Evolutionary conservation across 1,140 invertebrate genomes (phyloP).

Genomic region (Drosophila teissieri): DNA sequence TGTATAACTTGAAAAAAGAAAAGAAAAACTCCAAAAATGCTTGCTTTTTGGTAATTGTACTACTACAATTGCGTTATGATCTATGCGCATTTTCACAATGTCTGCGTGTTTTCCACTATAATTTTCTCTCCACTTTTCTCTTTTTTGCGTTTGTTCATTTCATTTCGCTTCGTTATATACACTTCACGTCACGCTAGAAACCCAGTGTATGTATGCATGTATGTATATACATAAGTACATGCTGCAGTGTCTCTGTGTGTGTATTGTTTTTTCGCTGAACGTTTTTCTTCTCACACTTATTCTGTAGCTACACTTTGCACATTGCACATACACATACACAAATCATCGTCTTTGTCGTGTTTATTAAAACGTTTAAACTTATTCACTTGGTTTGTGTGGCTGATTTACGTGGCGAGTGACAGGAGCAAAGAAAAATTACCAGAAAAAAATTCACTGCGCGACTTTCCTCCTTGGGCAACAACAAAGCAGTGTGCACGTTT

Average conservation of each 20-base stretch:
- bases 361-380: conserved; percentile 24
- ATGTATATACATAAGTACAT: conserved; percentile 36
- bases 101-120: conserved; percentile 67
- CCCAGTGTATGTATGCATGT: conserved; percentile 54
- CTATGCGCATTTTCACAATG: conserved; percentile 65
- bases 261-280: conserved; percentile 57
- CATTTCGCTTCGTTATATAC: conserved; percentile 52
- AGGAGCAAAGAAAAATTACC: conserved; percentile 66
- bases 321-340: conserved; percentile 7
- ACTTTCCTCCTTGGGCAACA: conserved; percentile 68
- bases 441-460: conserved; percentile 80
- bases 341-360: conserved; percentile 47
- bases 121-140: conserved; percentile 49
- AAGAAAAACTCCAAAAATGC: conserved; percentile 34
- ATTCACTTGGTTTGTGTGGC: conserved; percentile 5
- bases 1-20: conserved; percentile 46
- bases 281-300: conserved; percentile 23
- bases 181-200: conserved; percentile 75
- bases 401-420: conserved; percentile 9
- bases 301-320: conserved; percentile 26
- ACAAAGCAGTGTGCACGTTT: conserved; percentile 31
- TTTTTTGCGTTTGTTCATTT: conserved; percentile 50
- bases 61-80: conserved; percentile 49
- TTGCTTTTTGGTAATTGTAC: conserved; percentile 44
- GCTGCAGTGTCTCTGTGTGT: conserved; percentile 62